Base-by-base conservation (phyloP, 2,888 invertebrate genomes). In the Polia nebulosa region DNA sequence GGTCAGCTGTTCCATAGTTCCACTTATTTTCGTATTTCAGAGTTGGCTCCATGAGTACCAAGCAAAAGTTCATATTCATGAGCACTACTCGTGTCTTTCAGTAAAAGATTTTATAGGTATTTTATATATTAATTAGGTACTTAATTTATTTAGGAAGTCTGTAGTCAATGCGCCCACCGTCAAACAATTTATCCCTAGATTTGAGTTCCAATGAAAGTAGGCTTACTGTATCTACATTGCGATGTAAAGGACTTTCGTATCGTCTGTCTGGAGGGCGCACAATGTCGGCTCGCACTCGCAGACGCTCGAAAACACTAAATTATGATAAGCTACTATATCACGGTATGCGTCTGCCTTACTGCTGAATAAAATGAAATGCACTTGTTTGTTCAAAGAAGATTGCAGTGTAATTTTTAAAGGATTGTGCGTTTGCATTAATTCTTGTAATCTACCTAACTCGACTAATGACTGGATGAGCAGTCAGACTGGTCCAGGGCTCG, bases 221-320 rank as follows among this genome's bases (percentile, higher is more conserved):
- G 1, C 36, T 44, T 72, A 55, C 72, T 77, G 72, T 27, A 17
- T n/a, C n/a, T 45, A 58, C 17, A 7, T 47, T 29, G 15, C 11
- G 1, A 17, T 45, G 34, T 69, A 45, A 57, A 56, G 51, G 56
- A 61, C 70, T 67, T 60, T 71, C 66, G 53, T 71, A 72, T 62
- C 64, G 63, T 58, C 71, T 67, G 85, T 85, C 84, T 83, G 72
- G 78, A 85, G 85, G 82, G 55, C 85, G 60, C 5, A 32, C 85
- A 84, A 84, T 81, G 85, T 79, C 85, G 79, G 59, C 53, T 47
- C 15, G 65, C 47, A 53, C 49, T 47, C 17, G 63, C 44, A 49
- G 82, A 71, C 67, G 72, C 56, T 44, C 29, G 55, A 44, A 51
- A 76, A 72, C 76, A 53, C 39, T n/a, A 45, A 51, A 66, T 65